Base-by-base conservation (phyloP, 2,888 invertebrate species). In the Pachycephus smyrnensis region DNA sequence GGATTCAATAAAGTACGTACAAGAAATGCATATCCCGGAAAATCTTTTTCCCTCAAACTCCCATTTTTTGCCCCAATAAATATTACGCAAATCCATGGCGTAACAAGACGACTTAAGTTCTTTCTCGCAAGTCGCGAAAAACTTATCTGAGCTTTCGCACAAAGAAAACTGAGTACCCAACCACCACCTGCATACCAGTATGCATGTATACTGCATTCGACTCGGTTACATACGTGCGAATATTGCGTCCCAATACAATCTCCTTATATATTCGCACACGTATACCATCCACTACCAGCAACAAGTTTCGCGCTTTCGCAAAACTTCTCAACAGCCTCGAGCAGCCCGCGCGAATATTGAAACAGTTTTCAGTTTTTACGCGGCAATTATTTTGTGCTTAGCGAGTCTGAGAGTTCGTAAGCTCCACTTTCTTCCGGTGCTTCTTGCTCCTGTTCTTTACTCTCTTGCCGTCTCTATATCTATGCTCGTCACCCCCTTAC, bases 311-410 rank as follows among this genome's bases (percentile, higher is more conserved):
- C 33, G 33, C 33, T 33, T 33, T 55, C 55, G 55, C 55, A 55
- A 55, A 55, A 84, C 86, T 84, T 87, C 84, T 80, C 76, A 30
- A 76, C 79, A 75, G 76, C 76, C 77, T 80, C 80, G 77, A 31
- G 77, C 80, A 76, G 71, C 77, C 73, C 77, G 80, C 77, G 75
- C 37, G 79, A 73, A 76, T 82, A 84, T 83, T 84, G 82, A 77
- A 79, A 79, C 71, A 77, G 83, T 83, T 80, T 83, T 77, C 40
- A 76, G 76, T 76, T 76, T 76, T 76, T 76, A 33, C 69, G 30
- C 31, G n/a, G 31, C 33, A 69, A 76, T 76, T 76, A 76, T 76
- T 76, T 76, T 33, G 33, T 69, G 69, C 76, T 76, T 76, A 76
- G n/a, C 76, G 31, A 36, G 68, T 76, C 76, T 33, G 32, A 11